Percentiles rank a stretch among this genome's conserved stretches.
These are phyloP conservation scores for Oeneis ivallda DNA, from an alignment of 2,888 invertebrate genomes.

Conservation along the genomic window DNA sequence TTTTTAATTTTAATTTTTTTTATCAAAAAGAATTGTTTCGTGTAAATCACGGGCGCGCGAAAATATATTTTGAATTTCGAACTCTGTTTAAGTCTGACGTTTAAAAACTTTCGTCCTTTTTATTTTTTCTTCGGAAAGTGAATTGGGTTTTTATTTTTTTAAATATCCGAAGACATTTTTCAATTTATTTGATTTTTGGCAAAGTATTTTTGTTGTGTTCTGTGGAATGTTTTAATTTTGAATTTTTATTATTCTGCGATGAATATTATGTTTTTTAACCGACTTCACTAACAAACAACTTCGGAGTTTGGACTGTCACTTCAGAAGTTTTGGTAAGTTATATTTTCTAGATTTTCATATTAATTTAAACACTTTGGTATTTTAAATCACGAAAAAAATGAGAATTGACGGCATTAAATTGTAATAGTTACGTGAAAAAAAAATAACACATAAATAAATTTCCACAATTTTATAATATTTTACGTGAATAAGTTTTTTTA, in stretches of 20 bases:
- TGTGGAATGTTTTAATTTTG: constrained; percentile 1
- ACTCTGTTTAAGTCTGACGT: background rate
- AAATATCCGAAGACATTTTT: background rate
- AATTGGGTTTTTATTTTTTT: background rate
- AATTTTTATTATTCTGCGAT: background rate
- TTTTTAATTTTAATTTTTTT: background rate
- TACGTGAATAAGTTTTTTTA: too few species aligned
- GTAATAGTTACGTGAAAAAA: too few species aligned
- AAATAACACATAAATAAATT: too few species aligned
- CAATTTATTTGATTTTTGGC: background rate
- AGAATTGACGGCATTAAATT: too few species aligned
- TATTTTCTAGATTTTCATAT: background rate
- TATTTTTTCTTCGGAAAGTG: background rate
- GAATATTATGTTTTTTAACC: constrained; percentile 3
- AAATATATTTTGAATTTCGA: background rate
- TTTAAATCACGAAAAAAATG: too few species aligned
- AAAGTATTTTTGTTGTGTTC: background rate
- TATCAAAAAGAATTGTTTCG: background rate
- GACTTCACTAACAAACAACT: background rate
- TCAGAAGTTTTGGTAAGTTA: constrained; percentile 9
- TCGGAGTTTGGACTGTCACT: background rate
- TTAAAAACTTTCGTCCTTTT: background rate
- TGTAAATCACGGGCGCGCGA: background rate
- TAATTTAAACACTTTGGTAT: too few species aligned
- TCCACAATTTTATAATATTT: too few species aligned